Evolutionary conservation across 2,113 vertebrate species (phyloP).

Genomic region (Sinocyclocheilus rhinocerous): DNA sequence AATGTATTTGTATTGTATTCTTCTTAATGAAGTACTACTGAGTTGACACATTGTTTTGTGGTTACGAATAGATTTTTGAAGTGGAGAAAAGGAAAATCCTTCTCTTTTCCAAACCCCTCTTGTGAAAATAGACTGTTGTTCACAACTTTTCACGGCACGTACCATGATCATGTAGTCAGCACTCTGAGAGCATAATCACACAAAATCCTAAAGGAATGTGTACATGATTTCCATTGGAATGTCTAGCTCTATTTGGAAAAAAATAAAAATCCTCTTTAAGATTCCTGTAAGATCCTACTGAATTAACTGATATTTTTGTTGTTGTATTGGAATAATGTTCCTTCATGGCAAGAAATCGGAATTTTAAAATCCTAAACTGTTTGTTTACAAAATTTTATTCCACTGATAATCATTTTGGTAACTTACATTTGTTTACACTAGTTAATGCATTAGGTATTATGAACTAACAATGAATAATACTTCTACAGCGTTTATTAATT

Average conservation of each 20-base stretch:
- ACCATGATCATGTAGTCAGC: neutral
- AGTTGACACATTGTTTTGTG: too few relatives aligned
- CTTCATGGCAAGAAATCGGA: too few relatives aligned
- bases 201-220: neutral
- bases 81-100: neutral
- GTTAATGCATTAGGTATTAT: too few relatives aligned
- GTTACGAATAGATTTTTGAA: neutral
- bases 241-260: neutral
- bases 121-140: slow-evolving; percentile 1
- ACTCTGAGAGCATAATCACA: neutral
- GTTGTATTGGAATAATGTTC: neutral
- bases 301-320: neutral
- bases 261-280: neutral
- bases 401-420: too few relatives aligned
- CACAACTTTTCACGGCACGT: neutral
- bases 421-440: too few relatives aligned
- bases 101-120: neutral
- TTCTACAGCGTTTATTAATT: too few relatives aligned
- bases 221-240: neutral
- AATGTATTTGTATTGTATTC: too few relatives aligned
- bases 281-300: neutral
- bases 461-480: too few relatives aligned
- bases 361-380: too few relatives aligned
- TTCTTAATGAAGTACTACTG: too few relatives aligned
- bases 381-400: too few relatives aligned